A percentile compares a stretch with the other conserved stretches of the same genome.
Evolutionary conservation across 35 echinoderm and acorn worm genomes (phyloP).

Genomic region (Holothuria glaberrima): DNA sequence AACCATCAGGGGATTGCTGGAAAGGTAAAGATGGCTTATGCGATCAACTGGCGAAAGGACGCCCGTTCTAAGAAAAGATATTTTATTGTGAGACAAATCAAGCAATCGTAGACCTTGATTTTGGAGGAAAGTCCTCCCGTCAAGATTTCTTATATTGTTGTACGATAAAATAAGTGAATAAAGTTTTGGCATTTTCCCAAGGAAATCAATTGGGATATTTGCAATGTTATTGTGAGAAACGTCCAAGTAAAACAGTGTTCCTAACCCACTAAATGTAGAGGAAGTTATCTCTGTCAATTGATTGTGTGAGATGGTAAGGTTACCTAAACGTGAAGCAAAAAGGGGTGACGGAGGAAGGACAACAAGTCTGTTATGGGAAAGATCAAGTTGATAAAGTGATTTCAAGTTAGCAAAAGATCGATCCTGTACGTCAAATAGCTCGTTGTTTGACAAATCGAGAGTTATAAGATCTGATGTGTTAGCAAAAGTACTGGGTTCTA

Average conservation of each 20-base stretch:
- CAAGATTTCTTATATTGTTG: neutral
- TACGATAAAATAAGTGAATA: neutral
- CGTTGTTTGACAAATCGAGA: constrained; percentile 30
- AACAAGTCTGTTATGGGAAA: constrained; percentile 1
- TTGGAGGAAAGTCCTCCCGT: neutral
- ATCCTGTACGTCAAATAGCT: neutral
- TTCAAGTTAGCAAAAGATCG: neutral
- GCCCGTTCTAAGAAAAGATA: neutral
- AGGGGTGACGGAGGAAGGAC: neutral
- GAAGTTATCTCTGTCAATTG: neutral
- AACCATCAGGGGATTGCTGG: constrained; percentile 17
- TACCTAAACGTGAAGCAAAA: neutral
- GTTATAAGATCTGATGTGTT: neutral
- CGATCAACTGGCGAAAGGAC: constrained; percentile 8
- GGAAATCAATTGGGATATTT: neutral
- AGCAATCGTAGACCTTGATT: neutral
- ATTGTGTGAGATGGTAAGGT: neutral
- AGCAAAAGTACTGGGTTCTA: neutral
- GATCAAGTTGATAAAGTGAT: neutral
- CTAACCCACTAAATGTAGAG: constrained; percentile 25
- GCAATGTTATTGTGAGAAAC: constrained; percentile 8
- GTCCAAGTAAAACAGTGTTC: constrained; percentile 6
- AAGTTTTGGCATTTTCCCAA: constrained; percentile 31
- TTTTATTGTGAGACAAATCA: constrained; percentile 46
- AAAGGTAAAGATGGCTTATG: neutral